Conservation (phyloP, 2,888 invertebrate species). For the Drosophila ochracea region DNA sequence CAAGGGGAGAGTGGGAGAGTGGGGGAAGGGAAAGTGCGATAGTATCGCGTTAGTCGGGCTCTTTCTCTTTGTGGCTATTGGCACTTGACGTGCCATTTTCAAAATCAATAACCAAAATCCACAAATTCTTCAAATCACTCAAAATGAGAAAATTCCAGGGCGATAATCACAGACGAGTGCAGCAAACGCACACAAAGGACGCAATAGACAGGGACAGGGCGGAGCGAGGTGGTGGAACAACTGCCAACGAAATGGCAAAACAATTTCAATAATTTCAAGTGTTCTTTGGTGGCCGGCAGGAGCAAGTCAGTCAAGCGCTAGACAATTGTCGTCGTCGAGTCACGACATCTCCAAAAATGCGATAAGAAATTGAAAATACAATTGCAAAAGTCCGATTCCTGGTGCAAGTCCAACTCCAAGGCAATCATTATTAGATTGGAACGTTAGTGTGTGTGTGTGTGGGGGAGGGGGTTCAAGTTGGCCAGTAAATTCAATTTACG, state of each 20-base stretch:
- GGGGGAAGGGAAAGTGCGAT: slow-evolving; percentile 3
- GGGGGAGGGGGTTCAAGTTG: background rate
- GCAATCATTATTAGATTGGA: slow-evolving; percentile 54
- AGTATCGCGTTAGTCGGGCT: background rate
- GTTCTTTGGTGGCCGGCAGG: slow-evolving; percentile 73
- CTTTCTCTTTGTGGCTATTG: slow-evolving; percentile 27
- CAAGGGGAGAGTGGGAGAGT: background rate
- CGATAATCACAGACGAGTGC: slow-evolving; percentile 72
- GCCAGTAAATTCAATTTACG: slow-evolving; percentile 79
- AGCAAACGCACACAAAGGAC: slow-evolving; percentile 48
- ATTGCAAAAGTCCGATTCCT: slow-evolving; percentile 64
- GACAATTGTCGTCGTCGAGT: slow-evolving; percentile 71
- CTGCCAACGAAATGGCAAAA: slow-evolving; percentile 70
- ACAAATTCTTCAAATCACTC: slow-evolving; percentile 79
- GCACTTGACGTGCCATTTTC: slow-evolving; percentile 61
- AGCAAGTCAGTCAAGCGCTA: slow-evolving; percentile 46
- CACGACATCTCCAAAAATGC: slow-evolving; percentile 46
- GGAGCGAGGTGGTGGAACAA: background rate
- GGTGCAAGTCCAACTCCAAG: slow-evolving; percentile 24
- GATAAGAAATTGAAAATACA: slow-evolving; percentile 76
- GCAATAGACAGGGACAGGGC: slow-evolving; percentile 15
- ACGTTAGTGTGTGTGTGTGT: background rate
- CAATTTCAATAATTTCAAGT: slow-evolving; percentile 82
- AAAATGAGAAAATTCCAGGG: slow-evolving; percentile 78
- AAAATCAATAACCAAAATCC: slow-evolving; percentile 81